Percentiles rank a stretch among this genome's conserved stretches.
Conservation (phyloP, 2,113 vertebrate species). For the Gymnocephalus cernua region DNA sequence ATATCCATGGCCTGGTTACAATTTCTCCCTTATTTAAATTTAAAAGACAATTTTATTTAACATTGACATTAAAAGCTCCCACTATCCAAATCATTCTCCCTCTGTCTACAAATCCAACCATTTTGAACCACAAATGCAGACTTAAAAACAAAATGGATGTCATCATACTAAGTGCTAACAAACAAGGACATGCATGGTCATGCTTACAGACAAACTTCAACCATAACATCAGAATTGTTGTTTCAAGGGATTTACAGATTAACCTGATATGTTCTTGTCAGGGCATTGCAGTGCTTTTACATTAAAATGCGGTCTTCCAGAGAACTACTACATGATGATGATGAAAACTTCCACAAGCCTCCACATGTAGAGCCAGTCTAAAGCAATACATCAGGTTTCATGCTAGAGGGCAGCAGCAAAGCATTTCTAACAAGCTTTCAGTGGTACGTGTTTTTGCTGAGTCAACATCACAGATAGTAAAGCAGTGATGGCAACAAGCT, state of each 20-base stretch:
- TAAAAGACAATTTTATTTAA: constrained; percentile 1
- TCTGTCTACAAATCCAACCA: constrained; percentile 3
- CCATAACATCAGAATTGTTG: constrained; percentile 1
- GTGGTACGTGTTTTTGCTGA: constrained; percentile 51
- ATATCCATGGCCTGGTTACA: constrained; percentile 13
- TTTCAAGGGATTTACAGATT: constrained; percentile 58
- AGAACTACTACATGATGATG: constrained; percentile 17
- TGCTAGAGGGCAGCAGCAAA: constrained; percentile 71
- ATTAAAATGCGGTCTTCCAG: constrained; percentile 23
- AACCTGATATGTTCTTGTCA: constrained; percentile 46
- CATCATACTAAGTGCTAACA: constrained; percentile 34
- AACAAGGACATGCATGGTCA: constrained; percentile 26
- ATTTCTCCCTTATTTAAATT: constrained; percentile 8
- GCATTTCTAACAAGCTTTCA: constrained; percentile 30
- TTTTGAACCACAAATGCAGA: constrained; percentile 9
- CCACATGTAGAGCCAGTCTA: not conserved
- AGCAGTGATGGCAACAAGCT: constrained; percentile 29
- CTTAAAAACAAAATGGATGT: constrained; percentile 5
- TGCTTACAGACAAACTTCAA: constrained; percentile 15
- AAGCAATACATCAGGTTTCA: constrained; percentile 44
- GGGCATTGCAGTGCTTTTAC: constrained; percentile 55
- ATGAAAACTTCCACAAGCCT: not conserved
- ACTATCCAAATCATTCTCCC: constrained; percentile 4
- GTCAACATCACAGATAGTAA: constrained; percentile 30
- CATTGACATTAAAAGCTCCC: constrained; percentile 31